These are phyloP conservation scores for Nesogale talazaci DNA, from an alignment of 2,113 vertebrate species.

Conservation along the genomic window DNA sequence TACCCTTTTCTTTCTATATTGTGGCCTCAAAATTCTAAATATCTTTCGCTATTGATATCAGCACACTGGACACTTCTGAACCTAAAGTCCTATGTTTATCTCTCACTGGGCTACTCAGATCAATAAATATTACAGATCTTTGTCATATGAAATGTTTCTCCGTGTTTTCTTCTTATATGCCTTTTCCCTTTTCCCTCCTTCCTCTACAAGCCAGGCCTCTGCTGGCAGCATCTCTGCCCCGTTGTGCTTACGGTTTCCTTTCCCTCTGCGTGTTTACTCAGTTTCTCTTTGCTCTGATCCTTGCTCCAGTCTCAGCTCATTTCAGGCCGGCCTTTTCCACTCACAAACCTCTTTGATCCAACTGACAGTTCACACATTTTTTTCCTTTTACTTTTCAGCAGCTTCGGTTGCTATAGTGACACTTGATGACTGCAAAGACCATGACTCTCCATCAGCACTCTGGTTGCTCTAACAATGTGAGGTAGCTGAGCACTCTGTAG, in stretches of 20 bases:
- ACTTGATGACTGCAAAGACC: conserved; percentile 84
- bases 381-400: conserved; percentile 84
- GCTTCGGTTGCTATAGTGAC: conserved; percentile 89
- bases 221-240: not conserved
- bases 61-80: not conserved
- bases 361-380: conserved; percentile 81
- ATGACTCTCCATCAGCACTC: conserved; percentile 84
- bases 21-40: conserved; percentile 1
- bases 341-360: conserved; percentile 80
- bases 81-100: not conserved
- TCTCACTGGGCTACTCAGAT: not conserved
- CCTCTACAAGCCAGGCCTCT: not conserved
- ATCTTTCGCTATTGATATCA: conserved; percentile 33
- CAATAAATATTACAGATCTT: not conserved
- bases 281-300: conserved; percentile 70
- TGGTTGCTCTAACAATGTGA: conserved; percentile 88
- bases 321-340: conserved; percentile 65
- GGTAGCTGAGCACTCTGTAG: conserved; percentile 82
- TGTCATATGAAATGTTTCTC: not conserved
- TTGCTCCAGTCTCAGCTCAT: conserved; percentile 71
- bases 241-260: conserved; percentile 50
- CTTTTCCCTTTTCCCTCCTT: conserved; percentile 9
- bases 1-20: conserved; percentile 13
- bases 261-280: conserved; percentile 58
- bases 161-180: not conserved